Conservation (phyloP, 2,888 invertebrate genomes). For the Hedya salicella region DNA sequence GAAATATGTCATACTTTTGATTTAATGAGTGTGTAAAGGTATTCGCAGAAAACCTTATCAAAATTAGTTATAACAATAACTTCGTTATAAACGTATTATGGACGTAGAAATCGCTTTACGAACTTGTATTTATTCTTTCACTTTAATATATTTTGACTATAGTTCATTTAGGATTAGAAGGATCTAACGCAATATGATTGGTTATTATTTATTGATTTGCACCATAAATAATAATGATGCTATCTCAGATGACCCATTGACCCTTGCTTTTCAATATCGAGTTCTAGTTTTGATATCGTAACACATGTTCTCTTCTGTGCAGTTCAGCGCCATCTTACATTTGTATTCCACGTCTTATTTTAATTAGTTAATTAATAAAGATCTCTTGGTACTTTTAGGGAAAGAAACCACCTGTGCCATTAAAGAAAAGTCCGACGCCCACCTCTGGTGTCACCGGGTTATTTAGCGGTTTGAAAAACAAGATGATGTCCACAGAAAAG, state of each 20-base stretch:
- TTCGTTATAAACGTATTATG: no score
- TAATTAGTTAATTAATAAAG: not conserved
- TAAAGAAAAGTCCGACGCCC: slow-evolving; percentile 88
- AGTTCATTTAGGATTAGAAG: no score
- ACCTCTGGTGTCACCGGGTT: slow-evolving; percentile 79
- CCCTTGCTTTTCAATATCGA: slow-evolving; percentile 32
- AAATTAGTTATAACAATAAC: not conserved
- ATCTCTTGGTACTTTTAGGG: slow-evolving; percentile 55
- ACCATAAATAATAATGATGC: not conserved
- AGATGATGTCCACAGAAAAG: slow-evolving; percentile 84
- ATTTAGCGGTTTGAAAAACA: slow-evolving; percentile 86
- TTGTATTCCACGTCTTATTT: not conserved
- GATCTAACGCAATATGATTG: not conserved
- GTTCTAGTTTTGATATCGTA: slow-evolving; percentile 26
- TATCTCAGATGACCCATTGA: slow-evolving; percentile 19
- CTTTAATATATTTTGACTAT: no score
- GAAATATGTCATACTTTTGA: slow-evolving; percentile 1
- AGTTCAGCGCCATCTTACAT: slow-evolving; percentile 4
- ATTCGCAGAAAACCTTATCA: slow-evolving; percentile 1
- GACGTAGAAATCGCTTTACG: no score
- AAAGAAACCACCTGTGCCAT: slow-evolving; percentile 87
- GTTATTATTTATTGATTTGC: slow-evolving; percentile 1
- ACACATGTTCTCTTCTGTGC: slow-evolving; percentile 6
- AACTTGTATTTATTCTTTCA: not conserved
- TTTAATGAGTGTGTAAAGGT: not conserved